Evolutionary conservation across 2,113 vertebrate species (phyloP).

Genomic region (Syngnathus scovelli): DNA sequence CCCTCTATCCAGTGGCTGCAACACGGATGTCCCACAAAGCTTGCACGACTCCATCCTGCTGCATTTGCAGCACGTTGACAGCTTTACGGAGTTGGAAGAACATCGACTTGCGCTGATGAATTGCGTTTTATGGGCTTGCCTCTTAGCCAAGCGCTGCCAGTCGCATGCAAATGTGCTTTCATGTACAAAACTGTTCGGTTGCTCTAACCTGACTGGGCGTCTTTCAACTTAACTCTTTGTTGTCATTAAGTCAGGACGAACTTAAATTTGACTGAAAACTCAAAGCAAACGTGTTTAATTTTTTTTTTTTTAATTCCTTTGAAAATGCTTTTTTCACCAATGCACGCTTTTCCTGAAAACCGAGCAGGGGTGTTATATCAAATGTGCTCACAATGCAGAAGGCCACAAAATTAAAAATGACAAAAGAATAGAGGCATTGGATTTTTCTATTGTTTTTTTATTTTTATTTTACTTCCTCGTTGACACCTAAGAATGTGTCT

Average conservation of each 20-base stretch:
- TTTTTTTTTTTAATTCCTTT: no score
- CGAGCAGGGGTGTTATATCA: not conserved
- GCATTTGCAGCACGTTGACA: conserved; percentile 68
- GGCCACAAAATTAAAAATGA: no score
- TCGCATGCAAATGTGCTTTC: conserved; percentile 52
- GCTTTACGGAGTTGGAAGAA: conserved; percentile 62
- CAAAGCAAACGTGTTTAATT: no score
- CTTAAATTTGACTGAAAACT: not conserved
- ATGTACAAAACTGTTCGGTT: conserved; percentile 41
- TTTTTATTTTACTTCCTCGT: not conserved
- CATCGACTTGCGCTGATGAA: conserved; percentile 54
- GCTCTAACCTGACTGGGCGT: not conserved
- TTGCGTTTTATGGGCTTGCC: conserved; percentile 47
- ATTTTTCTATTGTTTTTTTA: not conserved
- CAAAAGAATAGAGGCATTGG: not conserved
- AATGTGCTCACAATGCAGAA: no score
- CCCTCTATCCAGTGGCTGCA: conserved; percentile 19
- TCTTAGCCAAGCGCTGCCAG: conserved; percentile 39
- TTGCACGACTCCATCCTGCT: conserved; percentile 52
- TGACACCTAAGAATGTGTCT: not conserved
- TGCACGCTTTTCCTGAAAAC: not conserved
- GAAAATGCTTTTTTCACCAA: no score
- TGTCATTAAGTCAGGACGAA: not conserved
- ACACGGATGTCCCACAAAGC: conserved; percentile 25
- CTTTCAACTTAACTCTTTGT: not conserved